Conservation (phyloP, 2,113 vertebrate species). For the Phylloscopus trochiloides region DNA sequence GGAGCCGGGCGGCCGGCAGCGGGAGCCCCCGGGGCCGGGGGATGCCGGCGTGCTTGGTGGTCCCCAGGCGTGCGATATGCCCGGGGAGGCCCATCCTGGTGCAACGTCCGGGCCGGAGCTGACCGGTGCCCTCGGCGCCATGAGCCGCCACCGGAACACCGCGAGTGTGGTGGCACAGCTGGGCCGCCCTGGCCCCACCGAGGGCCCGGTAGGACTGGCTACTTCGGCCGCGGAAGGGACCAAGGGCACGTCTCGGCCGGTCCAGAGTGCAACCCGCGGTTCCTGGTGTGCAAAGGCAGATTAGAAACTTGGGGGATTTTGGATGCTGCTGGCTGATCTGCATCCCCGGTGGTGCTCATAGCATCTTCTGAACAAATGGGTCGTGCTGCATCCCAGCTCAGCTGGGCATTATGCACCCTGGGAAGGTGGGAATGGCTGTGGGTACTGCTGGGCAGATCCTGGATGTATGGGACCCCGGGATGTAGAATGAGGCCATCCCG, state of each 20-base stretch:
- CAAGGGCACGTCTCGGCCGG: background rate
- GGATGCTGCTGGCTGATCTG: background rate
- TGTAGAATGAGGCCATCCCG: background rate
- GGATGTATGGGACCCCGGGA: fast-evolving
- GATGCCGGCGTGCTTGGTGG: background rate
- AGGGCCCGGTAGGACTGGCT: no score
- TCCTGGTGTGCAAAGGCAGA: background rate
- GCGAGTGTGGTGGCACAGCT: background rate
- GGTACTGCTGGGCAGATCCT: background rate
- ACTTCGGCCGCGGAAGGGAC: background rate
- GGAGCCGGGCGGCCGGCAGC: background rate
- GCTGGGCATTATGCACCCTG: fast-evolving
- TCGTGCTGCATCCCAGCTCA: background rate
- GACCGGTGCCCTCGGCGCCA: background rate
- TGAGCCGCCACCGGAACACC: background rate
- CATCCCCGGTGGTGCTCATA: fast-evolving
- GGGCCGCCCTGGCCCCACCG: background rate
- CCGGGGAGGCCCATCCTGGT: background rate
- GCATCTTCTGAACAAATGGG: background rate
- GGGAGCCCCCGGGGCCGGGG: background rate
- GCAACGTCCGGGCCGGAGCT: no score
- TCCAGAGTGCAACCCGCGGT: background rate
- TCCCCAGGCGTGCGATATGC: background rate
- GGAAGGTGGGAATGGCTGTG: background rate
- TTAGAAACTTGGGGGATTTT: background rate